Base-by-base conservation (phyloP, 2,888 invertebrate species). In the Alcis repandata region DNA sequence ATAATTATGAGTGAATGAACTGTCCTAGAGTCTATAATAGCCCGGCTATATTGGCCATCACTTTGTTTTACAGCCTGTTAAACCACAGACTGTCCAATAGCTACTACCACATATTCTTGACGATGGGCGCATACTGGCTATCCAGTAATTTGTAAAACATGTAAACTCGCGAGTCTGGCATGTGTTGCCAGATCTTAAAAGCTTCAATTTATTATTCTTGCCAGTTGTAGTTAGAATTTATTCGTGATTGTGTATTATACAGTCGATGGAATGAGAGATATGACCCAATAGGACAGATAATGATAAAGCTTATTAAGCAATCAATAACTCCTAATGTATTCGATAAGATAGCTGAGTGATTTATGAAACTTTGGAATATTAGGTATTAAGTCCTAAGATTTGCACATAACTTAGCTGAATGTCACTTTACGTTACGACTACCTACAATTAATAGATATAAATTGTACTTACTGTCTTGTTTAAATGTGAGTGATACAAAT, bases 101-200 rank as follows among this genome's bases (percentile, higher is more conserved):
- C 52, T 1, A 13, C 41, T 65, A 32, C 17, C 2, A 15, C 60
- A 38, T 19, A 45, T 51, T 56, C 69, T 65, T 63, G 69, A 78
- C 70, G 43, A 52, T 51, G 67, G 72, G 77, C 73, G 73, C 76
- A 68, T 69, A 73, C 72, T 73, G 74, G 72, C 72, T 75, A 72
- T 70, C 72, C 72, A 69, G 76, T 76, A 75, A 82, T 84, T 82
- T 81, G 78, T 80, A 80, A 75, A 79, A 82, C 77, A 74, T 80
- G 78, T 75, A 78, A 79, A 78, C 76, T 77, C 67, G 72, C 70
- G 66, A 69, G 73, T 79, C 76, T 77, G 67, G 72, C 71, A 67
- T 68, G 73, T 80, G 77, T 82, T 76, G 80, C 75, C 75, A 77
- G 75, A 75, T 65, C 66, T 73, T 78, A 75, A 81, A 76, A 73